Percentiles rank a stretch among this genome's conserved stretches.
These are phyloP conservation scores for Acomys russatus DNA, from an alignment of 2,797 vertebrate genomes.

Conservation along the genomic window DNA sequence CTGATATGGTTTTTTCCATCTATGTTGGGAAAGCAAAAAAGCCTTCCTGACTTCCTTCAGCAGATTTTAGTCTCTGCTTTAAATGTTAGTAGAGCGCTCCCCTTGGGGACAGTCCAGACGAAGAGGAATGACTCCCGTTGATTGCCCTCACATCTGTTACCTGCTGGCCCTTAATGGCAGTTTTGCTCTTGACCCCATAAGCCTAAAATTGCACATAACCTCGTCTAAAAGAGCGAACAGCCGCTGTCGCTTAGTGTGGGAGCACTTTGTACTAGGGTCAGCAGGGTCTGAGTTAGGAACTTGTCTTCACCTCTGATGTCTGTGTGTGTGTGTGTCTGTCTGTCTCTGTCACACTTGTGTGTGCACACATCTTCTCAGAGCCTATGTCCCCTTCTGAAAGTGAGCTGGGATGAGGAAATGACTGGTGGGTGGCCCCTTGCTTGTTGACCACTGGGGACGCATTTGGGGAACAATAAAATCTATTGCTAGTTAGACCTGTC, in stretches of 20 bases:
- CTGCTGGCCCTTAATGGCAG: background rate
- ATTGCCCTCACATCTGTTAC: background rate
- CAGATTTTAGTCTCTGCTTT: background rate
- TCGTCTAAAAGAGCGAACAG: background rate
- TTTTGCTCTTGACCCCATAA: background rate
- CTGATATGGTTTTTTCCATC: background rate
- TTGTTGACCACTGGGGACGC: background rate
- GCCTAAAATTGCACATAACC: background rate
- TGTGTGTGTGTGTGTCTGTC: too few species aligned
- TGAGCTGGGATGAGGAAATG: background rate
- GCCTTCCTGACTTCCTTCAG: background rate
- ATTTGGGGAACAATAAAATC: background rate
- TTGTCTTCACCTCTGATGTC: background rate
- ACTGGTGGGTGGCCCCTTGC: background rate
- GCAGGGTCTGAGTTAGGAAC: background rate
- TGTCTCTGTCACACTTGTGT: too few species aligned
- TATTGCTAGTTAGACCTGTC: background rate
- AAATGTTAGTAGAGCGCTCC: background rate
- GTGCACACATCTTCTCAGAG: background rate
- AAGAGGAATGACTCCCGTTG: background rate
- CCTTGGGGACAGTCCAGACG: too few species aligned
- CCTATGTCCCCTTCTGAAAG: background rate
- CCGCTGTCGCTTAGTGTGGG: background rate
- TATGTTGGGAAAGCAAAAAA: background rate
- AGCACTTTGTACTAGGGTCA: background rate